phyloP scores from a whole-genome alignment of 1,140 invertebrate species.

The Pantala flavescens region DNA sequence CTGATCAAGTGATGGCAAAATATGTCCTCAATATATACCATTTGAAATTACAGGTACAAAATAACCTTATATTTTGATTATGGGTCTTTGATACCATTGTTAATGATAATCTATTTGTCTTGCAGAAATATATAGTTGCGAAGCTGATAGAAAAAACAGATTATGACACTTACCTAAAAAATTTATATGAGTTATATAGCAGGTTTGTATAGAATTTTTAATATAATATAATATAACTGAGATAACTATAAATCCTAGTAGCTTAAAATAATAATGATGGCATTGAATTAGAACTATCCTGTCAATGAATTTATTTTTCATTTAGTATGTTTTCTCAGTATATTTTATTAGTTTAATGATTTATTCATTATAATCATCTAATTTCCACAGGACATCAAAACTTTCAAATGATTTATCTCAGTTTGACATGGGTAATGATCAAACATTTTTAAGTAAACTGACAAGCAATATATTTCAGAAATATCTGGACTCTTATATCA shows the following conservation, averaged over 20 bases:
- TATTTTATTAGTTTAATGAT: too few species aligned
- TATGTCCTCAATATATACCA: conserved; percentile 96
- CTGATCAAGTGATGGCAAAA: conserved; percentile 95
- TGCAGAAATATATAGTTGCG: conserved; percentile 66
- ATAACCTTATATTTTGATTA: background rate
- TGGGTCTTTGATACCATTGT: background rate
- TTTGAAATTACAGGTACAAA: conserved; percentile 61
- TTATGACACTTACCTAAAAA: conserved; percentile 76
- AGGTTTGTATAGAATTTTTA: conserved; percentile 40
- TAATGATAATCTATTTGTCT: conserved; percentile 22
- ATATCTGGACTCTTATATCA: conserved; percentile 66
- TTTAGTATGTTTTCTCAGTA: too few species aligned
- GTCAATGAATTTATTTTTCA: too few species aligned
- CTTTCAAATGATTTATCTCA: conserved; percentile 57
- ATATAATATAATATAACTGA: too few species aligned
- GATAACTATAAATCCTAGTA: too few species aligned
- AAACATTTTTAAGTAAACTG: conserved; percentile 66
- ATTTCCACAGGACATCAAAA: conserved; percentile 49
- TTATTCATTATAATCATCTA: background rate
- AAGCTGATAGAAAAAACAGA: conserved; percentile 69
- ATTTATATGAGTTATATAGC: conserved; percentile 79
- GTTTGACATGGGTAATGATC: conserved; percentile 72
- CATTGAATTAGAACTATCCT: too few species aligned
- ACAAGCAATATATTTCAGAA: conserved; percentile 74
- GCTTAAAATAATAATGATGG: too few species aligned